Percentiles rank a stretch among this genome's conserved stretches.
Evolutionary conservation across 2,113 vertebrate genomes (phyloP).

Genomic region (Amphilophus citrinellus): DNA sequence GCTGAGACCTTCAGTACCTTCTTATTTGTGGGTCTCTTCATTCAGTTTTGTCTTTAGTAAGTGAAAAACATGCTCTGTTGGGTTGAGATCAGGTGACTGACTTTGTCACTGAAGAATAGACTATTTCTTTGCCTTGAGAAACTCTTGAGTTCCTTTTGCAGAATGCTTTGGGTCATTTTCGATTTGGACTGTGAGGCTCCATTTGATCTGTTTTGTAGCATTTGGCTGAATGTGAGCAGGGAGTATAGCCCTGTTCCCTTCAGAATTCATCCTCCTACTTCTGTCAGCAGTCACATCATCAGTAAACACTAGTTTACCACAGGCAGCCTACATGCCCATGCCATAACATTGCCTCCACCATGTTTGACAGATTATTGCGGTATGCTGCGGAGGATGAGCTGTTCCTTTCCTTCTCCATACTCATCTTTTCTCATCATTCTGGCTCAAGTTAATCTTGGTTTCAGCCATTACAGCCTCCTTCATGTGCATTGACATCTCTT

Average conservation of each 20-base stretch:
- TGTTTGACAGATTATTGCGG: not conserved
- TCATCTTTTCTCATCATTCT: not conserved
- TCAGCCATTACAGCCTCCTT: too few relatives aligned
- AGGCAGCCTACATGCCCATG: not conserved
- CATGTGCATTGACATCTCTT: not conserved
- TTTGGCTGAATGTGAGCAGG: not conserved
- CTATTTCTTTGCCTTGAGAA: not conserved
- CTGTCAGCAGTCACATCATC: constrained; percentile 5
- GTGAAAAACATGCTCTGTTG: not conserved
- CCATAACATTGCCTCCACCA: not conserved
- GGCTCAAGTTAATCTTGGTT: not conserved
- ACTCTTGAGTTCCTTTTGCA: not conserved
- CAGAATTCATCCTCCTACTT: not conserved
- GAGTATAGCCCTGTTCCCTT: not conserved
- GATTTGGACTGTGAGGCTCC: not conserved
- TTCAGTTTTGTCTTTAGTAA: not conserved
- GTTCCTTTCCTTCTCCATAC: not conserved
- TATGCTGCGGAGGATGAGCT: not conserved
- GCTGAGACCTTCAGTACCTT: not conserved
- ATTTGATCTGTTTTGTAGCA: not conserved
- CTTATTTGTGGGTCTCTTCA: not conserved
- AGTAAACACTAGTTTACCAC: not conserved
- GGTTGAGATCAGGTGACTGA: not conserved
- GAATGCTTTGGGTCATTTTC: not conserved
- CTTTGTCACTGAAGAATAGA: not conserved